These are phyloP conservation scores for Chelonia mydas DNA, from an alignment of 2,797 vertebrate genomes.

Conservation along the genomic window DNA sequence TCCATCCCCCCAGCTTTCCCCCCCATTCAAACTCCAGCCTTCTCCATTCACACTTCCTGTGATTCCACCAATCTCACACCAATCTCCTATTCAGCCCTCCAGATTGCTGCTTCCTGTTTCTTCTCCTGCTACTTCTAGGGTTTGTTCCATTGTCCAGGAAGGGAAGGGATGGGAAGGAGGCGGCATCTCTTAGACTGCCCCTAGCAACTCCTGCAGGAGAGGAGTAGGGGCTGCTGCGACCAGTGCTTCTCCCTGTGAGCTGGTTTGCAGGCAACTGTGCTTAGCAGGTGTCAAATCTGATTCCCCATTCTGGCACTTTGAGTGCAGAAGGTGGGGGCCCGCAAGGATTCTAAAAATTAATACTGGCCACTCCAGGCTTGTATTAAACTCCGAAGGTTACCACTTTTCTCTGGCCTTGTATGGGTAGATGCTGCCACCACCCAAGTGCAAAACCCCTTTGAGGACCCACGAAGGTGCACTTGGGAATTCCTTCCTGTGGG, in stretches of 20 bases:
- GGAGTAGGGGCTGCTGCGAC: not conserved
- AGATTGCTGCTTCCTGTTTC: conserved; percentile 45
- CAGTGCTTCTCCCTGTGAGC: not conserved
- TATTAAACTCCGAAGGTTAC: no score
- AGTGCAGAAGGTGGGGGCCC: no score
- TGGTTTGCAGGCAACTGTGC: not conserved
- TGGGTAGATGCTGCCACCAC: no score
- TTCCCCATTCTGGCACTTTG: no score
- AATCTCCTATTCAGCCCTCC: conserved; percentile 48
- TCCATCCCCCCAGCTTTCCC: conserved; percentile 52
- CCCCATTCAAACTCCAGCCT: conserved; percentile 48
- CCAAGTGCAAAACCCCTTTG: no score
- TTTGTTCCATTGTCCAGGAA: conserved; percentile 11
- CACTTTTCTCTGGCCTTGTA: no score
- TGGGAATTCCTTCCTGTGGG: no score
- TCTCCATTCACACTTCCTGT: conserved; percentile 37
- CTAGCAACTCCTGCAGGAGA: not conserved
- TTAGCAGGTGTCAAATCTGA: not conserved
- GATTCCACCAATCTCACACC: conserved; percentile 64
- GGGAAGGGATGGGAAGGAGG: not conserved
- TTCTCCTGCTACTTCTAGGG: conserved; percentile 53
- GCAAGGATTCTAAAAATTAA: no score
- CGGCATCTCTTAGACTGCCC: not conserved
- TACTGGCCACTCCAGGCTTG: no score
- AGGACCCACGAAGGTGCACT: no score